phyloP scores from a whole-genome alignment of 2,888 invertebrate genomes.

The Drosophila anomalata region DNA sequence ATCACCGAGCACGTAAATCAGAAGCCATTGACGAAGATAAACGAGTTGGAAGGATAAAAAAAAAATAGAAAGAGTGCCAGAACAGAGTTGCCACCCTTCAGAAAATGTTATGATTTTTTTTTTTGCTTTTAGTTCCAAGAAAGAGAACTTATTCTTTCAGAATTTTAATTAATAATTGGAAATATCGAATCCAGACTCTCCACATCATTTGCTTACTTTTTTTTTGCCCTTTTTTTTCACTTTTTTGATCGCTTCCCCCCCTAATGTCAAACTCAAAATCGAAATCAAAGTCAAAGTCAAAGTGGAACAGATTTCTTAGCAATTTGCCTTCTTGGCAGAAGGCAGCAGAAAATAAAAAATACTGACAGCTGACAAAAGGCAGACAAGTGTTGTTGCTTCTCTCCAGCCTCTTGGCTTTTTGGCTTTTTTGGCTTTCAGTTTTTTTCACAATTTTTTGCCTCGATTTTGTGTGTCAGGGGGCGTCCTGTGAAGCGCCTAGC shows the following conservation, averaged over 20 bases:
- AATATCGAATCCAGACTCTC: background rate
- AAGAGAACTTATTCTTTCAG: no score
- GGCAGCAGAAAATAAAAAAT: conserved; percentile 12
- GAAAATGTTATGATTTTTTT: no score
- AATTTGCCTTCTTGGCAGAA: background rate
- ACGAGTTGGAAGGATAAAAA: conserved; percentile 36
- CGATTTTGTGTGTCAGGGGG: conserved; percentile 5
- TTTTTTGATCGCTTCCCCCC: no score
- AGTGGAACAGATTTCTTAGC: conserved; percentile 1
- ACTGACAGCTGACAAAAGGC: conserved; percentile 44
- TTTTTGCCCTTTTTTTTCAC: no score
- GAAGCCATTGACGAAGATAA: conserved; percentile 66
- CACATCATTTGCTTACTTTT: no score
- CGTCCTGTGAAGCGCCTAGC: conserved; percentile 51
- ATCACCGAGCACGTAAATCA: conserved; percentile 68
- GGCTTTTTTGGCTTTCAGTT: conserved; percentile 22
- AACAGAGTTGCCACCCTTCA: background rate
- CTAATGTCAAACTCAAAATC: background rate
- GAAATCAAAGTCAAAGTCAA: conserved; percentile 1
- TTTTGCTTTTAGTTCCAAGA: no score
- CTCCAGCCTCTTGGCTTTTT: conserved; percentile 1
- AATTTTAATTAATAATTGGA: background rate
- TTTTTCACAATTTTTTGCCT: conserved; percentile 14
- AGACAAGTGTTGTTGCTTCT: conserved; percentile 24
- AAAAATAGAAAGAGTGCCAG: background rate